Evolutionary conservation across 2,797 vertebrate species (phyloP), one percentile per base, ranked within the genome.

Genomic region (Vespertilio murinus): DNA sequence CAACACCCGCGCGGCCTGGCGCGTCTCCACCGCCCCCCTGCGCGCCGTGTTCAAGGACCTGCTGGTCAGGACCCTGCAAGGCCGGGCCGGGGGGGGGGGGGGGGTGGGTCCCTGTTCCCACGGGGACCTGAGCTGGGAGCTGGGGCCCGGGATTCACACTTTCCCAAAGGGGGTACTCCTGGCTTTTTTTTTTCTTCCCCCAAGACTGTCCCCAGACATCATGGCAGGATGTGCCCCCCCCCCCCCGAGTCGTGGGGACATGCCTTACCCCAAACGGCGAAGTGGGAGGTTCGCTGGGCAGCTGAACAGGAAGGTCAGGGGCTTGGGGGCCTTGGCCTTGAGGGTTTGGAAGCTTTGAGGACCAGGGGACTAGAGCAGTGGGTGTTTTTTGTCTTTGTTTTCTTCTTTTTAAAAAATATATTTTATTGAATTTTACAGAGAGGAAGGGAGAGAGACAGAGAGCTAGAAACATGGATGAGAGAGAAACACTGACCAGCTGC

Each of bases 1-100:
- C 70, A 98, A 99, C 96, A 98, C 98, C 54, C 97, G 95, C 6
- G 6, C 97, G 0, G 96, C 99, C 70, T 99, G 99, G 99, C 97
- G 89, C 0, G 17, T 98, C 0, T 97, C 98, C 3, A 91, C 97
- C 0, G 95, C 83, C 0, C 99, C 99, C 0, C 93, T 99, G 65
- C 70, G 97, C 1, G 40, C 90, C 0, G 95, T 99, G 92, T 96
- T 99, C 45, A 94, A 98, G 86, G 97, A 98, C 47, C 98, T 99
- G 92, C 84, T 96, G 98, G 99, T 99, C 96, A 97, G 98, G 10
- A 9, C 2, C 56, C 18, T 2, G 0, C 3, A 2, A 0, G 5
- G n/a, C n/a, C n/a, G n/a, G 33, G 0, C 54, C 0, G 45, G 45
- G 42, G 42, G 40, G 40, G 2, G 8, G 42, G 52, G 25, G 35